These are phyloP conservation scores for Plebejus melissa DNA, from an alignment of 2,888 invertebrate genomes.

Conservation along the genomic window DNA sequence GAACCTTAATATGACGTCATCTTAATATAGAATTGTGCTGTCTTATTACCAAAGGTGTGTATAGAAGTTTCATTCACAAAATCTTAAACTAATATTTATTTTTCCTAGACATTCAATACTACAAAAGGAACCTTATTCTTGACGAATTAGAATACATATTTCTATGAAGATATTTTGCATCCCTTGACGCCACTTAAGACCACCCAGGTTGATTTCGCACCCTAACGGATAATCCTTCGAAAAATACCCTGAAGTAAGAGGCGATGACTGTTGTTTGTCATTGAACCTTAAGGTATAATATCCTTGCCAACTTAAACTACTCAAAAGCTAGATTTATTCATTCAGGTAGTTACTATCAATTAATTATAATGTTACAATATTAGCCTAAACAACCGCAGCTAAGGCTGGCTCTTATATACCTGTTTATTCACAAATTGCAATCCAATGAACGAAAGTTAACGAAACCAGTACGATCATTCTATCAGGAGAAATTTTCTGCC, in stretches of 20 bases:
- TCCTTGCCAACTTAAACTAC: not conserved
- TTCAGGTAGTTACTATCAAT: too few species aligned
- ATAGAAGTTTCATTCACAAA: slow-evolving; percentile 2
- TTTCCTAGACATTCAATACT: not conserved
- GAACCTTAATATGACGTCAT: not conserved
- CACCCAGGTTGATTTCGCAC: slow-evolving; percentile 69
- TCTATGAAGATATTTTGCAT: slow-evolving; percentile 55
- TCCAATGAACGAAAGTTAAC: too few species aligned
- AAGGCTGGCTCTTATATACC: too few species aligned
- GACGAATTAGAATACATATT: not conserved
- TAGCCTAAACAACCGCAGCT: too few species aligned
- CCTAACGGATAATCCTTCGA: slow-evolving; percentile 51
- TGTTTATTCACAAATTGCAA: too few species aligned
- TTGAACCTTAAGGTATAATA: not conserved
- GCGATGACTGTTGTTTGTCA: slow-evolving; percentile 11
- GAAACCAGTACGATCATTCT: too few species aligned
- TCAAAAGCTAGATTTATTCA: not conserved
- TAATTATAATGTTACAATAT: too few species aligned
- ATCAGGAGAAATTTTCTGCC: too few species aligned
- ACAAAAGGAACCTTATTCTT: not conserved
- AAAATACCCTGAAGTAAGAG: slow-evolving; percentile 13
- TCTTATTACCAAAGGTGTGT: not conserved
- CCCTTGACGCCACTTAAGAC: slow-evolving; percentile 70
- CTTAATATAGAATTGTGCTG: not conserved
- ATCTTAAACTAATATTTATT: slow-evolving; percentile 62